Evolutionary conservation across 1,140 invertebrate species (phyloP), one percentile per base, ranked within the genome.

Genomic region (Procambarus clarkii): DNA sequence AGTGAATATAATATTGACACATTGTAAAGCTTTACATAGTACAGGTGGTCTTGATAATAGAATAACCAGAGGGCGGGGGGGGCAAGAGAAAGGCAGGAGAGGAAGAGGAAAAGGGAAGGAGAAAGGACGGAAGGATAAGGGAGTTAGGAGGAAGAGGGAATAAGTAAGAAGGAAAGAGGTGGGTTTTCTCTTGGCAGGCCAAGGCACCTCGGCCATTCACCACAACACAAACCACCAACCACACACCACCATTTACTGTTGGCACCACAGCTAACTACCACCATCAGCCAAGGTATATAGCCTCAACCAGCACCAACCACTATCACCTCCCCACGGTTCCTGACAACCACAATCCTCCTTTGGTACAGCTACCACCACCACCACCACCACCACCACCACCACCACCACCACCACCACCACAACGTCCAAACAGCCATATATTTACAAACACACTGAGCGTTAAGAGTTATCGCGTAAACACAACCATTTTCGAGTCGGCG

Each of bases 161-260:
- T 34, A 54, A 54, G 48, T n/a, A 54, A 86, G n/a, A 24, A 71
- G 83, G 83, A 2, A 46, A 79, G 46, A 58, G 60, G 76, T 24
- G 86, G 50, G 45, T 50, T 58, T 80, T 88, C 77, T 50, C 83
- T 34, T 45, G 83, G 45, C 71, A 50, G 45, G n/a, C 64, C 76
- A 76, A 77, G 58, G 60, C 86, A 80, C 86, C 60, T 44, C 48
- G 24, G 24, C 48, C 76, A 21, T 34, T 21, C 74, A 44, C 58
- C 9, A 34, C 50, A 48, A 45, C 81, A 18, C 64, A 3, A 45
- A 45, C 58, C 0, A 21, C n/a, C 60, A 34, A 34, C 58, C 8
- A 46, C 82, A 54, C 15, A 3, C 64, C 64, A 48, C 64, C 18
- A 69, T 21, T 18, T 15, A 21, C 64, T 74, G n/a, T 7, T 69